phyloP scores from a whole-genome alignment of 2,888 invertebrate species.

The Chorisops tibialis region DNA sequence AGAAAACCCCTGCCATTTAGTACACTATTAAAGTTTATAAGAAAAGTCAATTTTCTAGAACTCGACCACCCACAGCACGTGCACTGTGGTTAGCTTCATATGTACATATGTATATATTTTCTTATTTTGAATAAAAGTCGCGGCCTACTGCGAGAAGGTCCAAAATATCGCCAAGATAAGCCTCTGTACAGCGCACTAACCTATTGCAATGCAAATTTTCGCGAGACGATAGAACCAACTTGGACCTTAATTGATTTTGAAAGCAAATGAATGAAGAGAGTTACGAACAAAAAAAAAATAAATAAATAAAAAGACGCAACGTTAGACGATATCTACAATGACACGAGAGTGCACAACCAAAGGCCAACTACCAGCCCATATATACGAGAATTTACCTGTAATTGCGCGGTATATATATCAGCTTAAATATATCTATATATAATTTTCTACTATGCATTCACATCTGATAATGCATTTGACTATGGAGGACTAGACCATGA shows the following conservation, averaged over 20 bases:
- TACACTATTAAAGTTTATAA: too few relatives aligned
- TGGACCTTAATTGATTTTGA: slow-evolving; percentile 9
- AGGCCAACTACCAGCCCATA: slow-evolving; percentile 12
- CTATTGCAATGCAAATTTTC: background rate
- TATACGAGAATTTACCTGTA: background rate
- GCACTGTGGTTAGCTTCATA: background rate
- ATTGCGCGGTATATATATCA: background rate
- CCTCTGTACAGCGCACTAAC: background rate
- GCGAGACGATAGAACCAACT: background rate
- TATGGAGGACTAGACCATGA: slow-evolving; percentile 12
- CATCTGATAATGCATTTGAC: slow-evolving; percentile 16
- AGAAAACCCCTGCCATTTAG: too few relatives aligned
- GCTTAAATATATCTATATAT: background rate
- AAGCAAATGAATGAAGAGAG: background rate
- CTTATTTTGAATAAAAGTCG: background rate
- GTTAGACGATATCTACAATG: background rate
- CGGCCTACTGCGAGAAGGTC: background rate
- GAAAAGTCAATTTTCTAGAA: background rate
- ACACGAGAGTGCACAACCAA: background rate
- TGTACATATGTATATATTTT: background rate
- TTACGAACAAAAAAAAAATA: background rate
- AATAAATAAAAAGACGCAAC: slow-evolving; percentile 1
- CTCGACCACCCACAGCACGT: slow-evolving; percentile 18
- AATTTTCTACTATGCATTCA: slow-evolving; percentile 3
- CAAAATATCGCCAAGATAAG: slow-evolving; percentile 4